phyloP scores from a whole-genome alignment of 2,797 vertebrate genomes.

The Margarornis squamiger region DNA sequence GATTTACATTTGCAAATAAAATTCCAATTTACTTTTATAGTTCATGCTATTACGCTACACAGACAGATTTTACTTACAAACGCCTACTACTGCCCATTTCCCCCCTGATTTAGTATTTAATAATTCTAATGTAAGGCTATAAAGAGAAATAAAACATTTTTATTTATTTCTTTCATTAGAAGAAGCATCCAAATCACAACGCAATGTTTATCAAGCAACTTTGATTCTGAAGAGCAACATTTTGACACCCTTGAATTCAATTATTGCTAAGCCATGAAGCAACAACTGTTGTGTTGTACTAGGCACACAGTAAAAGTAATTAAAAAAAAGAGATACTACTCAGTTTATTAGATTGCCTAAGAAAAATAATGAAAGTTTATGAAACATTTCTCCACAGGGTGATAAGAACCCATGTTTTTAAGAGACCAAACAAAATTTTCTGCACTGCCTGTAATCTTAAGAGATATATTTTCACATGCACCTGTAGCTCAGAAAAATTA shows the following conservation, averaged over 20 bases:
- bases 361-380: neutral
- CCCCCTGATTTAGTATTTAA: neutral
- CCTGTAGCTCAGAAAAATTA: neutral
- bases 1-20: neutral
- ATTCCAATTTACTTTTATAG: neutral
- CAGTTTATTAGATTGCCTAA: neutral
- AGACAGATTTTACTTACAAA: neutral
- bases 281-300: neutral
- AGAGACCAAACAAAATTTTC: neutral
- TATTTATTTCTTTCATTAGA: neutral
- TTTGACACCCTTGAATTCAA: neutral
- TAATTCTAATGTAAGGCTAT: neutral
- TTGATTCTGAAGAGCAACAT: neutral
- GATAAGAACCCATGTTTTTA: neutral
- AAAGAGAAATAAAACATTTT: neutral
- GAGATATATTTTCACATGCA: neutral
- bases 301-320: neutral
- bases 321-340: neutral
- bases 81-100: neutral
- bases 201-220: neutral
- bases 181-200: neutral
- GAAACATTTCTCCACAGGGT: neutral
- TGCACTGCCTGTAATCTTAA: neutral
- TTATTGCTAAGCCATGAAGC: neutral
- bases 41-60: neutral